Base-by-base conservation (phyloP, 1,140 invertebrate genomes). In the Bombus vancouverensis region DNA sequence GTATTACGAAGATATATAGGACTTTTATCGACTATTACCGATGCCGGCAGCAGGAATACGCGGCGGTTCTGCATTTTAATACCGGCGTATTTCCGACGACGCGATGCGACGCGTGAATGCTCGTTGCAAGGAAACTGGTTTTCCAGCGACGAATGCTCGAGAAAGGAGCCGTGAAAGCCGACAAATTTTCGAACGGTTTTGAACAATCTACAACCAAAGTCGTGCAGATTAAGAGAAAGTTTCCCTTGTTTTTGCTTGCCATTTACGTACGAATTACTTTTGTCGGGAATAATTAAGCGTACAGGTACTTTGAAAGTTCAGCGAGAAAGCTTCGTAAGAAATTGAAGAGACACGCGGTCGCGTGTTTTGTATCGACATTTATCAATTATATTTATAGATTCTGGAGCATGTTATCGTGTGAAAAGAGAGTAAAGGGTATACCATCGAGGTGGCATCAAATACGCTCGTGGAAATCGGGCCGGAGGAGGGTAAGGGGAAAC, bases 1-100 rank as follows among this genome's bases (percentile, higher is more conserved):
- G 72, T 59, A 59, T 83, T 79, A 79, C 25, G 32, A 71, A 53
- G 44, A 79, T 84, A 79, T 72, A 83, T 71, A 79, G 37, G 66
- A 78, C 65, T 84, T 77, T 84, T 84, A 84, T 78, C 82, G 82
- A 84, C 66, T 71, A 79, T 79, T 79, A 79, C 74, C 34, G 47
- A 84, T 79, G 22, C 39, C 39, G 82, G 75, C 78, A 62, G 62
- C 39, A 59, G 75, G 37, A 84, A 79, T 79, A 79, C 65, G 75
- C 66, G 39, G 66, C 25, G 74, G 37, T 78, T 62, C n/a, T 62
- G 12, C 22, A 44, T 65, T 83, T 77, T 84, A 71, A 70, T 71
- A 79, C 75, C 62, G 39, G 28, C n/a, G 70, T 71, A 62, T 78
- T 78, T 32, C 28, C 62, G 44, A 53, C 32, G 59, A 53, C 44